Evolutionary conservation across 1,140 invertebrate genomes (phyloP).

Genomic region (Rhizoglyphus robini): DNA sequence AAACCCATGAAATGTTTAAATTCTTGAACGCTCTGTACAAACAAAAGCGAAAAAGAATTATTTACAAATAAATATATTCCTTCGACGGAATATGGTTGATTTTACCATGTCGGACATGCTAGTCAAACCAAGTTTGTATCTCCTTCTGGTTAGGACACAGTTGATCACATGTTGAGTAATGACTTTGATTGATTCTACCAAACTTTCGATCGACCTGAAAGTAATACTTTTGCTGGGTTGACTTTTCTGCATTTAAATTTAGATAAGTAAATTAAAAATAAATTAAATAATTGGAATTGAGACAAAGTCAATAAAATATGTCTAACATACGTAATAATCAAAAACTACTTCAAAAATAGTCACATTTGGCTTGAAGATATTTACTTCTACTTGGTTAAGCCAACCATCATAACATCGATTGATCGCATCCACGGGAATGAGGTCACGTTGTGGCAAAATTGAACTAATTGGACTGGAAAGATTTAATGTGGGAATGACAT

Average conservation of each 20-base stretch:
- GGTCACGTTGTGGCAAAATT: neutral
- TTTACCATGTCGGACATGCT: neutral
- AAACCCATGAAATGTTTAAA: neutral
- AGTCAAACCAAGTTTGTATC: neutral
- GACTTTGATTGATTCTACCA: neutral
- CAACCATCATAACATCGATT: neutral
- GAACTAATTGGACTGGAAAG: neutral
- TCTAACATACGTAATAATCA: neutral
- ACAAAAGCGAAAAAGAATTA: neutral
- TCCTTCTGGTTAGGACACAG: neutral
- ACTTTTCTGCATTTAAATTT: conserved; percentile 7
- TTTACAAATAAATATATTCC: neutral
- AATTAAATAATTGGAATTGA: neutral
- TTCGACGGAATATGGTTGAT: too few relatives aligned
- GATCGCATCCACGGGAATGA: neutral
- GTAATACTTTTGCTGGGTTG: neutral
- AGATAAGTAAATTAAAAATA: conserved; percentile 1
- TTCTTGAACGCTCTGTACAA: neutral
- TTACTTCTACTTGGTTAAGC: neutral
- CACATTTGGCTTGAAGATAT: neutral
- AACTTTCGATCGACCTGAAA: neutral
- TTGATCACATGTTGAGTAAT: neutral
- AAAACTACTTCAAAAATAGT: neutral
- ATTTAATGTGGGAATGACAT: too few relatives aligned
- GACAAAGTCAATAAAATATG: neutral